phyloP scores from a whole-genome alignment of 2,113 vertebrate species.

The Oncorhynchus nerka region DNA sequence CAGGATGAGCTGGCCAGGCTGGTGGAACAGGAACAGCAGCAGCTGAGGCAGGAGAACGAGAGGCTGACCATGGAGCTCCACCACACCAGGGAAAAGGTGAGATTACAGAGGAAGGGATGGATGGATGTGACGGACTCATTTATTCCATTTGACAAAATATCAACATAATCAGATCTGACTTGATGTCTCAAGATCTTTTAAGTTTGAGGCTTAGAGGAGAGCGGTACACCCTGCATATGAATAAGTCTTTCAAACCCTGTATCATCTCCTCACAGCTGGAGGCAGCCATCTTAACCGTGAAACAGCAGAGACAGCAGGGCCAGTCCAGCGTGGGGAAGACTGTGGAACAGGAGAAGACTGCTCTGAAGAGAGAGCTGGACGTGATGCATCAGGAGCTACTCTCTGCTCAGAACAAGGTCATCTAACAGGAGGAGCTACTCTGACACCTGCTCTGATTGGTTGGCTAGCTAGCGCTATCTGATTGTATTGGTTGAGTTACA shows the following conservation, averaged over 20 bases:
- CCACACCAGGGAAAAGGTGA: conserved; percentile 84
- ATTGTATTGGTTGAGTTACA: too few relatives aligned
- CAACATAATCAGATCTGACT: too few relatives aligned
- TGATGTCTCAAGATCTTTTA: too few relatives aligned
- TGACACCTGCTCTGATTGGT: too few relatives aligned
- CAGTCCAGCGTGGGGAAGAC: conserved; percentile 73
- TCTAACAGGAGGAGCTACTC: too few relatives aligned
- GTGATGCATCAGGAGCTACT: conserved; percentile 76
- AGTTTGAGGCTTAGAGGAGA: too few relatives aligned
- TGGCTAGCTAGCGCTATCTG: too few relatives aligned
- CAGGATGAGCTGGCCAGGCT: conserved; percentile 76
- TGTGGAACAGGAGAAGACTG: conserved; percentile 83
- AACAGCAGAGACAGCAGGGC: conserved; percentile 61
- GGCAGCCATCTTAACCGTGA: conserved; percentile 70
- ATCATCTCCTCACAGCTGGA: conserved; percentile 76
- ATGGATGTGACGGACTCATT: too few relatives aligned
- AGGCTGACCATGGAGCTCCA: conserved; percentile 76
- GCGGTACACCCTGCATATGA: fast-evolving
- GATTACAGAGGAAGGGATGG: too few relatives aligned
- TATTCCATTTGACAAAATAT: too few relatives aligned
- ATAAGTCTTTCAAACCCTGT: neutral
- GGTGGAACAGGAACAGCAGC: conserved; percentile 76
- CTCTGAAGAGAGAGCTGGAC: conserved; percentile 82
- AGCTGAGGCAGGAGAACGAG: conserved; percentile 82
- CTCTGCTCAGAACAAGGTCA: conserved; percentile 75